Evolutionary conservation across 2,113 vertebrate species (phyloP), one percentile per base, ranked within the genome.

Genomic region (Phylloscopus whistleri): DNA sequence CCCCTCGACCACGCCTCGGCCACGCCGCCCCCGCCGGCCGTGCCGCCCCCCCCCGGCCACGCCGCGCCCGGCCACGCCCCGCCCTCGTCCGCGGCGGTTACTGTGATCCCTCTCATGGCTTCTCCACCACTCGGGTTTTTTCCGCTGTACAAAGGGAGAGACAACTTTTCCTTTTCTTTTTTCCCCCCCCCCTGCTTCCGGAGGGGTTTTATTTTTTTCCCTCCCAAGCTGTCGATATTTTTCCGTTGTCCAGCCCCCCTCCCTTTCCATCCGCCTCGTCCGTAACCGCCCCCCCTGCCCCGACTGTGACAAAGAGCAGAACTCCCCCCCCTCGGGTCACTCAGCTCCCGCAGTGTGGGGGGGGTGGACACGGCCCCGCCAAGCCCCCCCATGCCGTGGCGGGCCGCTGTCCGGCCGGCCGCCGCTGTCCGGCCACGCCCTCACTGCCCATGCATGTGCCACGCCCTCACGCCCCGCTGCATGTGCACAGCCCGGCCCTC

Each of bases 81-180:
- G 24, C 48, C 26, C 37, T 6, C 39, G 80, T 93, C 96, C 80
- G 48, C 28, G 69, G 69, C 69, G 35, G 83, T 75, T 95, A 98
- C 97, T 98, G 97, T 98, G 97, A 97, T 96, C 92, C 95, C 94
- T 43, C 97, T 91, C 97, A 90, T 81, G 96, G 93, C 95, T 97
- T 97, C 97, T 96, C 95, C 74, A 93, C 78, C 82, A 72, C 95
- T 96, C 81, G 87, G 73, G 87, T 77, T 72, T 69, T 55, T 35
- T 35, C 91, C 77, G 56, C 91, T 97, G 96, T 97, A 97, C 91
- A 96, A 96, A 89, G 81, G 91, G 95, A 96, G n/a, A 69, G n/a
- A 69, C 87, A 82, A 48, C 46, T 37, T 78, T 78, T 53, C 49
- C 60, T 59, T 59, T 59, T 39, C 6, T 66, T 46, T 43, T 43